Percentiles rank a stretch among this genome's conserved stretches.
phyloP scores from a whole-genome alignment of 2,113 vertebrate genomes.

The Pipra filicauda region DNA sequence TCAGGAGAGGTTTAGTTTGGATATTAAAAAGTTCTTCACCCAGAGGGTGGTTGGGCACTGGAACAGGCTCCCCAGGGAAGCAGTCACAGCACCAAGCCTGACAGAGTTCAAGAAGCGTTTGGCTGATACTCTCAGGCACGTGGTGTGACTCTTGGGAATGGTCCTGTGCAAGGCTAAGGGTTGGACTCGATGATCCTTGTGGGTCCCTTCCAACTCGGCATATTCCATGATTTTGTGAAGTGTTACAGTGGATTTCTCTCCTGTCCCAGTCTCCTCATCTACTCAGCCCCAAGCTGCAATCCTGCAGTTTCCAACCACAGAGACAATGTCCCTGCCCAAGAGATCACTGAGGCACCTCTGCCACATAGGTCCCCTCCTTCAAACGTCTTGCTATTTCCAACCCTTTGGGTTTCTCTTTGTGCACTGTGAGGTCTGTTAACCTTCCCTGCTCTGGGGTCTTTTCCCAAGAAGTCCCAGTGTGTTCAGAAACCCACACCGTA shows the following conservation, averaged over 20 bases:
- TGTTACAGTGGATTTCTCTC: not conserved
- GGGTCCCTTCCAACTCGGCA: not conserved
- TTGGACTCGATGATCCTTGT: not conserved
- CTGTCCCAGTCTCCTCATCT: not conserved
- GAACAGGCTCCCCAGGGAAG: not conserved
- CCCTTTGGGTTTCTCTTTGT: not conserved
- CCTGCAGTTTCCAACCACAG: not conserved
- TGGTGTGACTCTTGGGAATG: not conserved
- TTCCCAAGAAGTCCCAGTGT: not conserved
- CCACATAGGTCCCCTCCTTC: not conserved
- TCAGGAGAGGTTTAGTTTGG: not conserved
- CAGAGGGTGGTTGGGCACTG: not conserved
- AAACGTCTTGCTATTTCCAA: not conserved
- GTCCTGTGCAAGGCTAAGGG: not conserved
- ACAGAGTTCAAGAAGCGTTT: not conserved
- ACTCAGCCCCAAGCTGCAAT: not conserved
- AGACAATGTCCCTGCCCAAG: not conserved
- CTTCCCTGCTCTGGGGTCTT: not conserved
- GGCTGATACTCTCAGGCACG: not conserved
- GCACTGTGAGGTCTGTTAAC: not conserved
- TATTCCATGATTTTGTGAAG: not conserved
- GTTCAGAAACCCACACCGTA: not conserved
- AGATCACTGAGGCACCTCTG: not conserved
- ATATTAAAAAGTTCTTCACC: not conserved
- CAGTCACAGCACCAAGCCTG: not conserved